These are phyloP conservation scores for Caenorhabditis briggsae DNA, from an alignment of 1,140 invertebrate species.

Conservation along the genomic window DNA sequence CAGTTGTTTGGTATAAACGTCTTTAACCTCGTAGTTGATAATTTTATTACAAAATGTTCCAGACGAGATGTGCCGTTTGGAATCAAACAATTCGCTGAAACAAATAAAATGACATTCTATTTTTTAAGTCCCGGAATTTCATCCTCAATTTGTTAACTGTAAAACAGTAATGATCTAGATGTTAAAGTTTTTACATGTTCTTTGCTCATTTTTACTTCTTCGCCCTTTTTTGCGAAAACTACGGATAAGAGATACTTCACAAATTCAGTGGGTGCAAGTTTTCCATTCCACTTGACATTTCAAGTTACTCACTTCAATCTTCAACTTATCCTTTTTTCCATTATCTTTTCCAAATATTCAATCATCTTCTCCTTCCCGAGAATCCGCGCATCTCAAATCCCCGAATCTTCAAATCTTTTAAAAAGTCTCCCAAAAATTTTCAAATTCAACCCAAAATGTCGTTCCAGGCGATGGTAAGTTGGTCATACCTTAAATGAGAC, in stretches of 20 bases:
- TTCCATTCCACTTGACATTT: slow-evolving; percentile 26
- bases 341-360: neutral
- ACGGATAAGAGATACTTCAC: neutral
- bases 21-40: too few relatives aligned
- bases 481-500: neutral
- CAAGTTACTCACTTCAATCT: neutral
- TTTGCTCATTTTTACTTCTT: neutral
- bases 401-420: neutral
- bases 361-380: neutral
- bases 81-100: too few relatives aligned
- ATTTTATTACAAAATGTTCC: too few relatives aligned
- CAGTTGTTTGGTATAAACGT: too few relatives aligned
- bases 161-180: too few relatives aligned
- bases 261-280: neutral
- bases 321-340: neutral
- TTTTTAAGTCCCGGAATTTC: too few relatives aligned
- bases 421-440: neutral
- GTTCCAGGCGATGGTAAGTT: slow-evolving; percentile 46
- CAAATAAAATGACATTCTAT: too few relatives aligned
- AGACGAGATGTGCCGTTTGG: too few relatives aligned
- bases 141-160: too few relatives aligned
- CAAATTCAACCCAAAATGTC: slow-evolving; percentile 3
- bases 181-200: too few relatives aligned
- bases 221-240: neutral
- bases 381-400: neutral